phyloP scores from a whole-genome alignment of 2,797 vertebrate species.

The Siniperca undulata region DNA sequence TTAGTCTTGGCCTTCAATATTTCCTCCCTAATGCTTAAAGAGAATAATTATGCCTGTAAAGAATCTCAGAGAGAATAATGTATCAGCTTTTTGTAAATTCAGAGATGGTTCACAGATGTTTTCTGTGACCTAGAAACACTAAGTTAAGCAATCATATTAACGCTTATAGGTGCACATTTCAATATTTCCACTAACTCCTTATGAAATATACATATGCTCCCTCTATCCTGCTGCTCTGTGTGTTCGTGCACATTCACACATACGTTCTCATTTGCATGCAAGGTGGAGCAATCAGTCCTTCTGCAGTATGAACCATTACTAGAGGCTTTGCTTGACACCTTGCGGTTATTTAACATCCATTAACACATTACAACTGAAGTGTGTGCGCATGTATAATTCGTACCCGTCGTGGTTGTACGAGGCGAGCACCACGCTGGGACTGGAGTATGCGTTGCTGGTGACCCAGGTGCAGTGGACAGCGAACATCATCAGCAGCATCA shows the following conservation, averaged over 20 bases:
- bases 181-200: slow-evolving; percentile 57
- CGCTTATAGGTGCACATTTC: slow-evolving; percentile 38
- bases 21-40: slow-evolving; percentile 51
- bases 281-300: slow-evolving; percentile 12
- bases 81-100: slow-evolving; percentile 54
- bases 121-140: slow-evolving; percentile 57
- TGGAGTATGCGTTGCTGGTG: slow-evolving; percentile 97
- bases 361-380: not conserved
- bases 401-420: slow-evolving; percentile 98
- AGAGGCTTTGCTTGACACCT: not conserved
- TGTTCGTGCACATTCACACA: not conserved
- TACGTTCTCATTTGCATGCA: slow-evolving; percentile 29
- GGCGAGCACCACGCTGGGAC: slow-evolving; percentile 96
- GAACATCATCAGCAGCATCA: slow-evolving; percentile 99
- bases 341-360: slow-evolving; percentile 21
- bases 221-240: slow-evolving; percentile 5
- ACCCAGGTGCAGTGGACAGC: slow-evolving; percentile 99
- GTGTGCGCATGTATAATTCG: not conserved
- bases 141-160: slow-evolving; percentile 47
- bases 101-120: slow-evolving; percentile 30
- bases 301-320: slow-evolving; percentile 31
- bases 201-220: slow-evolving; percentile 62
- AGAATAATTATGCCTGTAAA: slow-evolving; percentile 63
- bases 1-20: slow-evolving; percentile 61
- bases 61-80: slow-evolving; percentile 55